Base-by-base conservation (phyloP, 2,113 vertebrate species). In the Dromaius novaehollandiae region DNA sequence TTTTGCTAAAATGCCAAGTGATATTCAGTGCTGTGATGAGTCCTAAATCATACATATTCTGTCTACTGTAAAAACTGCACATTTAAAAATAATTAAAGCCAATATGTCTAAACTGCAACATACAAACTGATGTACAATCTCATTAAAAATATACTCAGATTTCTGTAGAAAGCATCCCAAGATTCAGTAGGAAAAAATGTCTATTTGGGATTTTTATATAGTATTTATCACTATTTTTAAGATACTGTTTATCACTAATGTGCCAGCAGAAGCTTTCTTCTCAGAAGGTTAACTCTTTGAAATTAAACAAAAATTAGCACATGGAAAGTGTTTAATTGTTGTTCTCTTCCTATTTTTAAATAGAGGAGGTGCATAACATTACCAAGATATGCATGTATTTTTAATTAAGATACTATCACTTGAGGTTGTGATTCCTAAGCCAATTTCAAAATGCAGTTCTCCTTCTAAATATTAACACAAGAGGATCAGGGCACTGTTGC, bases 21-120 rank as follows among this genome's bases (percentile, higher is more conserved):
- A 95, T 97, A 91, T 79, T 90, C 89, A 88, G 88, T 68, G 73
- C 82, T 86, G 69, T 73, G 79, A 77, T 88, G 74, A 95, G 86
- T 76, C 86, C 91, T 97, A 97, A 95, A 96, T 90, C 95, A 94
- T 61, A 86, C 89, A 90, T 86, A 97, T 94, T 79, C 90, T 93
- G 82, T 88, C 89, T 94, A 89, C 78, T 94, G 91, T 85, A 96
- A 96, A 95, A 97, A 95, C 77, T 66, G 82, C 85, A 96, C 89
- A 97, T 96, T 96, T 92, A 95, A 95, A 97, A 95, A 97, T 95
- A 97, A 96, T 96, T 96, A 97, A 96, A 96, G 85, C 56, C 77
- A 88, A 15, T 95, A 95, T 81, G 93, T 88, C 89, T 97, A 96
- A 96, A 95, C 90, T 88, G 56, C 68, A 97, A 81, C 78, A 91